Evolutionary conservation across 2,797 vertebrate species (phyloP).

Genomic region (Xenopus petersii): DNA sequence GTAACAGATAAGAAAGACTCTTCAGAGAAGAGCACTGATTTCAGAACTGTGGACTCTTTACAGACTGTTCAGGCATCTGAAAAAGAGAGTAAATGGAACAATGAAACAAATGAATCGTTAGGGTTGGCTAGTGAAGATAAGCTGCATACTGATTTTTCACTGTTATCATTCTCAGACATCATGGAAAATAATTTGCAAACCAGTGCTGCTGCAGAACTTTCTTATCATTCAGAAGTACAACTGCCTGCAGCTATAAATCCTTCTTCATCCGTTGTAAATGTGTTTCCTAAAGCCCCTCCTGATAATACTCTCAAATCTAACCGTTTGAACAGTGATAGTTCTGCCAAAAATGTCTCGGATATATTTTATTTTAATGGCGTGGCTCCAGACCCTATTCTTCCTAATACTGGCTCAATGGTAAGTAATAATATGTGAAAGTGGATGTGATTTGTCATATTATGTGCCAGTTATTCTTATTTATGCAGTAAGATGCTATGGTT

Average conservation of each 20-base stretch:
- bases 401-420: conserved; percentile 61
- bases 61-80: conserved; percentile 55
- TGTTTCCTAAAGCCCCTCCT: conserved; percentile 13
- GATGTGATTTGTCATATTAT: too few species aligned
- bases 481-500: too few species aligned
- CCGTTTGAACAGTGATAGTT: conserved; percentile 52
- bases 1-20: conserved; percentile 54
- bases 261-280: not conserved
- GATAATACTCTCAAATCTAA: conserved; percentile 15
- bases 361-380: conserved; percentile 60
- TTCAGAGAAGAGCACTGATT: conserved; percentile 37
- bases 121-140: not conserved
- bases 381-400: conserved; percentile 54
- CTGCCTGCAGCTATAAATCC: conserved; percentile 44
- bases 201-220: conserved; percentile 55
- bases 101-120: conserved; percentile 21
- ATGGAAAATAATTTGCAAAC: conserved; percentile 74
- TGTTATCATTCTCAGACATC: conserved; percentile 44
- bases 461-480: too few species aligned
- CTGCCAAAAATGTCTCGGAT: conserved; percentile 59
- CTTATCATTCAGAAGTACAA: conserved; percentile 41
- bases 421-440: conserved; percentile 43
- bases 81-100: conserved; percentile 31
- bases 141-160: conserved; percentile 51
- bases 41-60: conserved; percentile 51